Conservation (phyloP, 2,888 invertebrate genomes). For the Acronicta psi region DNA sequence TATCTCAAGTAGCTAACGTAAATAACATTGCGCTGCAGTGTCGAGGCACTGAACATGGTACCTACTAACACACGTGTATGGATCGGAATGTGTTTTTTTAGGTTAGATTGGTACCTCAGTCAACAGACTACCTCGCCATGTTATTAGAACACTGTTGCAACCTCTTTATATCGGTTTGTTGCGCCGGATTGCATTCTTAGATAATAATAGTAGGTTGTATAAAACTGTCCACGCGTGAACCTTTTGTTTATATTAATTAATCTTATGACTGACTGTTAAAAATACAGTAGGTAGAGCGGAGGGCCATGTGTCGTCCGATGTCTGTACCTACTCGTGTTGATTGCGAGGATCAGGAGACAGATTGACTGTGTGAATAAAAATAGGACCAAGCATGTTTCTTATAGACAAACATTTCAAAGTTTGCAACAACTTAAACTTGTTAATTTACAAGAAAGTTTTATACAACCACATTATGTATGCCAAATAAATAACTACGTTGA, state of each 20-base stretch:
- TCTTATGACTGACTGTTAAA: not conserved
- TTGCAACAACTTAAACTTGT: not conserved
- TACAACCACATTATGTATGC: not conserved
- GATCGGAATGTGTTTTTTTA: constrained; percentile 48
- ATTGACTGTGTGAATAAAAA: too few species aligned
- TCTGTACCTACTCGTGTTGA: not conserved
- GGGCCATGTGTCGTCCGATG: not conserved
- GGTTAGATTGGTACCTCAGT: constrained; percentile 35
- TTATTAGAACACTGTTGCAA: constrained; percentile 41
- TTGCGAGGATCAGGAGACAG: not conserved
- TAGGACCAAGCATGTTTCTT: too few species aligned
- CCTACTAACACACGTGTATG: too few species aligned
- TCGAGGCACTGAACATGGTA: constrained; percentile 24
- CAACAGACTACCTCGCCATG: constrained; percentile 41
- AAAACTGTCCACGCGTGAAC: constrained; percentile 1
- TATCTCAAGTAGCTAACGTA: constrained; percentile 53
- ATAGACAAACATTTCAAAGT: too few species aligned
- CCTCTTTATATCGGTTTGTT: constrained; percentile 23
- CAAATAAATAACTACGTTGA: too few species aligned
- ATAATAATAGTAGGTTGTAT: constrained; percentile 5
- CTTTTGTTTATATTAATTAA: constrained; percentile 9
- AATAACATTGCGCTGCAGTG: constrained; percentile 50
- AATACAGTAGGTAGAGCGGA: not conserved
- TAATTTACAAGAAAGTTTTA: not conserved
- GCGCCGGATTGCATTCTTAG: constrained; percentile 15